phyloP scores from a whole-genome alignment of 2,113 vertebrate species.

The Phodopus roborovskii region DNA sequence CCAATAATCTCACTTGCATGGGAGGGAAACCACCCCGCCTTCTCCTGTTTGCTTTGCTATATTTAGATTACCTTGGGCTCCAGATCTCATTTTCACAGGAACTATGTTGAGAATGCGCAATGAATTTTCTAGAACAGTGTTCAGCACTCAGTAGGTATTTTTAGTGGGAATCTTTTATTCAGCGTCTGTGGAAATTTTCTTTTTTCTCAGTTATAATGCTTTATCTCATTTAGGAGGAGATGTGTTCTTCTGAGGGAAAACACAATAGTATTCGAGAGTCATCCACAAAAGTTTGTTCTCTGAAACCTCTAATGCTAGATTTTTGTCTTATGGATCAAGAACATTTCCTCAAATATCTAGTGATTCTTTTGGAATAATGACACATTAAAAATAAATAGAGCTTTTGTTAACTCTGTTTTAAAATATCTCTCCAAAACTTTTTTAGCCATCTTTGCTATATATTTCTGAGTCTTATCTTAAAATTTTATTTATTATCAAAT shows the following conservation, averaged over 20 bases:
- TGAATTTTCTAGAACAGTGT: not conserved
- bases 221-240: not conserved
- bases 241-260: not conserved
- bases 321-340: not conserved
- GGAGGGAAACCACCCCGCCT: not conserved
- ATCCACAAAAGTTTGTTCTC: not conserved
- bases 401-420: not conserved
- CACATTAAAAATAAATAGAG: not conserved
- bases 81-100: not conserved
- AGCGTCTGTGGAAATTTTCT: not conserved
- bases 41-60: not conserved
- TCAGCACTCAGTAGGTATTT: not conserved
- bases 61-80: not conserved
- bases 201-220: not conserved
- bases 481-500: constrained; percentile 16
- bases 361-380: constrained; percentile 10
- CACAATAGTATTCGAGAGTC: not conserved
- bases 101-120: not conserved
- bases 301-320: not conserved
- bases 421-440: not conserved
- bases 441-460: not conserved
- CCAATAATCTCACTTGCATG: not conserved
- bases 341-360: not conserved
- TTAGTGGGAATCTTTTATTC: not conserved
- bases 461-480: not conserved